Percentiles rank a stretch among this genome's conserved stretches.
Evolutionary conservation across 2,113 vertebrate genomes (phyloP).

Genomic region (Bubo blakistoni): DNA sequence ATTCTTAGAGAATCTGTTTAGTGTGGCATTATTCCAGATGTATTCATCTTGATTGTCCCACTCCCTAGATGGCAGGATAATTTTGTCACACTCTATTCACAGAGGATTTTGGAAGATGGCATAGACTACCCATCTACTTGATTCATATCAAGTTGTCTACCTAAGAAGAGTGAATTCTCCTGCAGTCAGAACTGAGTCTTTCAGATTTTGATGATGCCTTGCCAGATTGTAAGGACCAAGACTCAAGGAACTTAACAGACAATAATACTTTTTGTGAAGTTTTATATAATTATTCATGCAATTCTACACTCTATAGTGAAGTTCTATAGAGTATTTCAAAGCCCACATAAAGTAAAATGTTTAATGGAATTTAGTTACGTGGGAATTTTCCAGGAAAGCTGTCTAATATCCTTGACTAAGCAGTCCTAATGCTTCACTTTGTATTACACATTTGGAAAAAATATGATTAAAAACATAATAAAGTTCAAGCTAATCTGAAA

Average conservation of each 20-base stretch:
- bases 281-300: not conserved
- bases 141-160: not conserved
- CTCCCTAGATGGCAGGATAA: not conserved
- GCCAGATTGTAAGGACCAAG: not conserved
- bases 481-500: constrained; percentile 7
- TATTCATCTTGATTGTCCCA: not conserved
- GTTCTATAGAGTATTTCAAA: not conserved
- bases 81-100: not conserved
- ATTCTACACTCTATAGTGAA: not conserved
- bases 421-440: not conserved
- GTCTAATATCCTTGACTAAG: not conserved
- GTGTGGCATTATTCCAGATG: not conserved
- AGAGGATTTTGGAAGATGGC: not conserved
- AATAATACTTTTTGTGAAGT: not conserved
- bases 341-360: not conserved
- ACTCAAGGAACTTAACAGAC: not conserved
- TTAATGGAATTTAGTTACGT: not conserved
- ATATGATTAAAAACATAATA: not conserved
- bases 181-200: not conserved
- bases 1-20: not conserved
- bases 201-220: not conserved
- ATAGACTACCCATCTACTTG: not conserved
- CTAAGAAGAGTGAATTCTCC: not conserved
- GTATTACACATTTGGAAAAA: not conserved
- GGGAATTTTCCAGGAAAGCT: not conserved